Percentiles rank a stretch among this genome's conserved stretches.
Evolutionary conservation across 1,140 invertebrate species (phyloP).

Genomic region (Zelostemma sp.): DNA sequence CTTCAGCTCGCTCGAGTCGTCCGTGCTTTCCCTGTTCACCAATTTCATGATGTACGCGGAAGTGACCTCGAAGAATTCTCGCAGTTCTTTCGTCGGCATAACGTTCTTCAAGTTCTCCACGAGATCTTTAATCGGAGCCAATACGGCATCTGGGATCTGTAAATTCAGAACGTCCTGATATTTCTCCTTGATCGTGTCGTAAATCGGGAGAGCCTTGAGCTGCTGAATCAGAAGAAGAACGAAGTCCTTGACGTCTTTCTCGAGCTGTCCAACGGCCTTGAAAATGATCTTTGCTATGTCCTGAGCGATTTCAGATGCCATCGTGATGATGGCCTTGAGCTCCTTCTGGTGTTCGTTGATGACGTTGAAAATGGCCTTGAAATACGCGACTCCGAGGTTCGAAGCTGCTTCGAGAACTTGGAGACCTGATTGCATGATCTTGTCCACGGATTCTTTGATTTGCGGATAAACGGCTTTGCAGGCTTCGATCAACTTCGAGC

Average conservation of each 20-base stretch:
- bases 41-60: constrained; percentile 72
- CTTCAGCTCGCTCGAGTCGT: constrained; percentile 72
- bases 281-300: constrained; percentile 70
- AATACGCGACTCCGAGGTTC: constrained; percentile 69
- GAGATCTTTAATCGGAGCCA: constrained; percentile 69
- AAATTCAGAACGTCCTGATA: constrained; percentile 34
- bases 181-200: constrained; percentile 72
- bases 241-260: constrained; percentile 69
- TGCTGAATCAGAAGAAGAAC: constrained; percentile 67
- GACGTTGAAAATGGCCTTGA: constrained; percentile 70
- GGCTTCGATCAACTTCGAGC: constrained; percentile 64
- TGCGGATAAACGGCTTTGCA: constrained; percentile 66
- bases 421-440: constrained; percentile 59
- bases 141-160: constrained; percentile 66
- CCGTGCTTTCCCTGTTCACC: constrained; percentile 63
- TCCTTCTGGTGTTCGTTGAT: constrained; percentile 76
- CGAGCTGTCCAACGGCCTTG: constrained; percentile 66
- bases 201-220: constrained; percentile 71
- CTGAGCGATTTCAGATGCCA: constrained; percentile 69
- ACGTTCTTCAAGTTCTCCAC: constrained; percentile 67
- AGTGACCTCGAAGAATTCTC: constrained; percentile 70
- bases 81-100: constrained; percentile 73
- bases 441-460: constrained; percentile 72
- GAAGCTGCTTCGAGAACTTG: constrained; percentile 67
- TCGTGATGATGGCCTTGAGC: constrained; percentile 74